A percentile compares a stretch with the other conserved stretches of the same genome.
Evolutionary conservation across 2,888 invertebrate species (phyloP).

Genomic region (Xestia sexstrigata): DNA sequence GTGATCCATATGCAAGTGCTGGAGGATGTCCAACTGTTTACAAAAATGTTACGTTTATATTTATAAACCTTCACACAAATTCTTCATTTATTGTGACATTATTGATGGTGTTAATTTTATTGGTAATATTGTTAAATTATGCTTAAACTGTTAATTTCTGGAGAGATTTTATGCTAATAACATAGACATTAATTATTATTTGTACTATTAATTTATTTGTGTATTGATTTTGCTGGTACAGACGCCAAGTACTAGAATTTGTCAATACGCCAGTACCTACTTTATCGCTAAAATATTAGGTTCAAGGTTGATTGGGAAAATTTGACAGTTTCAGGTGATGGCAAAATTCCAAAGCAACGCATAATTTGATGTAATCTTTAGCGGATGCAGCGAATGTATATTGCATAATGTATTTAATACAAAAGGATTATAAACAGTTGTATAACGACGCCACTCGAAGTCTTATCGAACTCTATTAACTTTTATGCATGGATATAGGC

Average conservation of each 20-base stretch:
- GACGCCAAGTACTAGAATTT: too few relatives aligned
- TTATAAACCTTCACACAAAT: constrained; percentile 56
- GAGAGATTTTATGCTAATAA: background rate
- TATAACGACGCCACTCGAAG: background rate
- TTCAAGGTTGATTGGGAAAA: too few relatives aligned
- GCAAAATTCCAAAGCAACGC: constrained; percentile 45
- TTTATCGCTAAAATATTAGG: too few relatives aligned
- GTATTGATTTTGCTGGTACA: constrained; percentile 18
- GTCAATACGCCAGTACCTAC: too few relatives aligned
- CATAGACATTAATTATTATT: background rate
- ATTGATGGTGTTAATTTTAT: constrained; percentile 30
- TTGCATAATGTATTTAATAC: background rate
- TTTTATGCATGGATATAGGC: background rate
- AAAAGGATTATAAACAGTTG: background rate
- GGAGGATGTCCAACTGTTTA: constrained; percentile 81
- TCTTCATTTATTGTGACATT: constrained; percentile 29
- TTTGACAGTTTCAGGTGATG: constrained; percentile 10
- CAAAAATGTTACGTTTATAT: constrained; percentile 69
- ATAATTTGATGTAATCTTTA: constrained; percentile 45
- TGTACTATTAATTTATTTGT: constrained; percentile 8
- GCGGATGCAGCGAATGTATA: constrained; percentile 10
- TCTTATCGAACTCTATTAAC: background rate
- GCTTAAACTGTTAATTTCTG: constrained; percentile 14
- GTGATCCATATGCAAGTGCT: constrained; percentile 80
- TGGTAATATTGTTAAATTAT: constrained; percentile 11